phyloP scores from a whole-genome alignment of 2,113 vertebrate species.

The Triplophysa tibetana region DNA sequence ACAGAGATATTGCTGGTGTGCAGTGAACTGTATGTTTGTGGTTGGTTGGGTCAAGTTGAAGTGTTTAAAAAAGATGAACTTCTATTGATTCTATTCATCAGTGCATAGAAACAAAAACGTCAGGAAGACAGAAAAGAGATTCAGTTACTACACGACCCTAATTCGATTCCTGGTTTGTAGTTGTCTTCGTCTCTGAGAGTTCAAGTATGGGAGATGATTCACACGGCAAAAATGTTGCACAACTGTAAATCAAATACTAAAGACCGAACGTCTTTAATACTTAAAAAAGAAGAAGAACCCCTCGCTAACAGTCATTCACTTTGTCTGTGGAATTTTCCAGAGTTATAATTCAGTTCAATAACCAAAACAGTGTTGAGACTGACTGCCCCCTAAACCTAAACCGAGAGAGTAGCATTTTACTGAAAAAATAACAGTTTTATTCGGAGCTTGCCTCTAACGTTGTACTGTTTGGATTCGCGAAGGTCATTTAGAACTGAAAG shows the following conservation, averaged over 20 bases:
- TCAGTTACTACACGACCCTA: background rate
- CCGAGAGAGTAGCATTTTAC: conserved; percentile 7
- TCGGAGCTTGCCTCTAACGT: background rate
- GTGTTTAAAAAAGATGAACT: conserved; percentile 1
- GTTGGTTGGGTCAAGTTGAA: background rate
- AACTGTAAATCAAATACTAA: conserved; percentile 20
- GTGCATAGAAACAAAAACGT: conserved; percentile 2
- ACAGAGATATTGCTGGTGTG: background rate
- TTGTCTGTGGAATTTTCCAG: conserved; percentile 35
- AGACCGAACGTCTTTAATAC: conserved; percentile 6
- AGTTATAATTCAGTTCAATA: conserved; percentile 48
- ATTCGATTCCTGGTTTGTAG: background rate
- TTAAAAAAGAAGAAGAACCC: conserved; percentile 22
- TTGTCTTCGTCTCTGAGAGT: background rate
- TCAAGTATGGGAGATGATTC: conserved; percentile 12
- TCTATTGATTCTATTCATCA: background rate
- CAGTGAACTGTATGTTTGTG: background rate
- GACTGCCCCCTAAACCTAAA: background rate
- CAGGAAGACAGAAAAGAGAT: conserved; percentile 2
- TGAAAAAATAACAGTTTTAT: conserved; percentile 21
- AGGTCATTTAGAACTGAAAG: conserved; percentile 37
- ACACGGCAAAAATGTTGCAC: background rate
- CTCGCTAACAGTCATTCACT: conserved; percentile 13
- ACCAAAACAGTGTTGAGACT: conserved; percentile 37
- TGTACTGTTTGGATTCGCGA: conserved; percentile 40